These are phyloP conservation scores for Caradrina kadenii DNA, from an alignment of 2,888 invertebrate species.

Conservation along the genomic window DNA sequence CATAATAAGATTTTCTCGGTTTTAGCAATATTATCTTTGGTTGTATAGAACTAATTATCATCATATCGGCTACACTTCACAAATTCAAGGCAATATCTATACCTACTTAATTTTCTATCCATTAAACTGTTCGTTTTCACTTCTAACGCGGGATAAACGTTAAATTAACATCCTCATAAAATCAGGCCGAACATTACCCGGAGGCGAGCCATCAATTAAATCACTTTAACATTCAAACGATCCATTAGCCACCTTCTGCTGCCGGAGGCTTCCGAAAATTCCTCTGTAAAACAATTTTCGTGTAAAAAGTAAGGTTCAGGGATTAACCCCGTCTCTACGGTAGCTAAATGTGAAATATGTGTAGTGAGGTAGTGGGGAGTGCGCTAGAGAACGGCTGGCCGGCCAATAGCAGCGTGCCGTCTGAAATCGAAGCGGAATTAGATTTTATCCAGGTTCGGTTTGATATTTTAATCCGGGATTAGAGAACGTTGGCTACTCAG, in stretches of 20 bases:
- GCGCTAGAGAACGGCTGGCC: conserved; percentile 21
- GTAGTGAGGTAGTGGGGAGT: conserved; percentile 44
- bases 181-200: conserved; percentile 24
- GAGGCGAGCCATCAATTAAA: conserved; percentile 47
- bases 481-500: conserved; percentile 3
- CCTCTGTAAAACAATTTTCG: conserved; percentile 48
- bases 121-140: not conserved
- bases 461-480: conserved; percentile 53
- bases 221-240: conserved; percentile 50
- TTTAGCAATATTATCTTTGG: not conserved
- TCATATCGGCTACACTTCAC: not conserved
- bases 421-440: conserved; percentile 47
- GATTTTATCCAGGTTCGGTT: conserved; percentile 39
- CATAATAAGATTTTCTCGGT: not conserved
- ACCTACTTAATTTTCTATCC: not conserved
- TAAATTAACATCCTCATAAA: conserved; percentile 48
- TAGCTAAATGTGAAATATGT: conserved; percentile 65
- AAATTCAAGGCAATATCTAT: conserved; percentile 2
- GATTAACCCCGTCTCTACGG: conserved; percentile 53
- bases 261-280: conserved; percentile 37
- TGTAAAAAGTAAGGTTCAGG: conserved; percentile 50
- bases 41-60: not conserved
- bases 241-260: conserved; percentile 27
- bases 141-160: conserved; percentile 7
- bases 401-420: conserved; percentile 46